Evolutionary conservation across 2,888 invertebrate genomes (phyloP).

Genomic region (Palloptera scutellata): DNA sequence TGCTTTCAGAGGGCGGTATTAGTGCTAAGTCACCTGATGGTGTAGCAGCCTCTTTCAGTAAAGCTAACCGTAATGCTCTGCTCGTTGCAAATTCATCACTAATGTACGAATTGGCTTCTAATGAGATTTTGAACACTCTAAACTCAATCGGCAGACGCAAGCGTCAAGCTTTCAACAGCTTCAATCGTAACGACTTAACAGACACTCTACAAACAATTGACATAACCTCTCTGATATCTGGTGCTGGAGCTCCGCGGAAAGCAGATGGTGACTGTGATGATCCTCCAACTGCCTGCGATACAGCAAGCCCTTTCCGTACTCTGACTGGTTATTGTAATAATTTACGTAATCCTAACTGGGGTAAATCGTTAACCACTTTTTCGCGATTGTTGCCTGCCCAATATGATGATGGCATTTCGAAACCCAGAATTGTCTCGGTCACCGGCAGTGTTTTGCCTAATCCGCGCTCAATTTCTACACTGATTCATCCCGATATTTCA

Average conservation of each 20-base stretch:
- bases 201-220: slow-evolving; percentile 83
- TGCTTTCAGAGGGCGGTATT: slow-evolving; percentile 74
- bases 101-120: slow-evolving; percentile 85
- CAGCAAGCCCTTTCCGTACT: slow-evolving; percentile 72
- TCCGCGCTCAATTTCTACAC: slow-evolving; percentile 84
- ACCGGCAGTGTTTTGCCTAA: slow-evolving; percentile 83
- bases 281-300: slow-evolving; percentile 74
- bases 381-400: slow-evolving; percentile 83
- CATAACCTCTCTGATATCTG: slow-evolving; percentile 74
- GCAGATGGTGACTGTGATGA: slow-evolving; percentile 70
- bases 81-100: slow-evolving; percentile 86
- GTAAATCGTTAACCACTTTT: slow-evolving; percentile 85
- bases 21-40: slow-evolving; percentile 88
- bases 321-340: slow-evolving; percentile 90
- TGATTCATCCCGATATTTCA: slow-evolving; percentile 91
- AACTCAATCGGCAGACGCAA: slow-evolving; percentile 68
- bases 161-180: slow-evolving; percentile 77
- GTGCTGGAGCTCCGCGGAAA: slow-evolving; percentile 48
- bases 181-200: slow-evolving; percentile 72
- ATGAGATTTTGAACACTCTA: slow-evolving; percentile 78
- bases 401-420: slow-evolving; percentile 89
- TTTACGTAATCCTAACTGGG: slow-evolving; percentile 80
- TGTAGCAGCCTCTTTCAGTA: slow-evolving; percentile 88
- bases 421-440: slow-evolving; percentile 77
- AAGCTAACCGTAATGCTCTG: slow-evolving; percentile 85